These are phyloP conservation scores for Leucoraja ocellata DNA, from an alignment of 2,797 vertebrate genomes.

Conservation along the genomic window DNA sequence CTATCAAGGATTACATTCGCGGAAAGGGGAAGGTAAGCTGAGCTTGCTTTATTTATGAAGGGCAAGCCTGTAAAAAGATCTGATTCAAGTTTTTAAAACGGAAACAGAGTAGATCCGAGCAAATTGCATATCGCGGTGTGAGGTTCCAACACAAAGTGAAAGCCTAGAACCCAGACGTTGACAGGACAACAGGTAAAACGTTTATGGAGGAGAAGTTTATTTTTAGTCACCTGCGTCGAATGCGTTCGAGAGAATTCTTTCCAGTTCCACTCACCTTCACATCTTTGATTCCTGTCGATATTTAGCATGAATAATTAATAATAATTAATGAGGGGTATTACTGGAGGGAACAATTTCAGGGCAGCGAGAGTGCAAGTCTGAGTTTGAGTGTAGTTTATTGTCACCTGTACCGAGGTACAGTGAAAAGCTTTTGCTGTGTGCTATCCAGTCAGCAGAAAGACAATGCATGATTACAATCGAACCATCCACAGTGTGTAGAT, in stretches of 20 bases:
- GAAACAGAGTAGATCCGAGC: background rate
- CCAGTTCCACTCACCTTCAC: no score
- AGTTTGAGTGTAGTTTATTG: no score
- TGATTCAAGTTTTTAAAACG: background rate
- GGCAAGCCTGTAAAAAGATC: background rate
- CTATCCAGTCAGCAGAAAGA: no score
- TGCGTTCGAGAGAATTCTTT: no score
- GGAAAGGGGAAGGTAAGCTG: background rate
- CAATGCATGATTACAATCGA: no score
- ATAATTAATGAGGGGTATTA: background rate
- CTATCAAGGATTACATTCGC: background rate
- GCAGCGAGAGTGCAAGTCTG: background rate
- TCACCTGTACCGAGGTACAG: no score
- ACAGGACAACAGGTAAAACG: background rate
- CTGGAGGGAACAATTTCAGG: background rate
- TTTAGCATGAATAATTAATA: no score
- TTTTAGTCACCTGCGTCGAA: no score
- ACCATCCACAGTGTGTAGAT: no score
- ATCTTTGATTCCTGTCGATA: no score
- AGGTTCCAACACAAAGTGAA: background rate
- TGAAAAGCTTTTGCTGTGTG: no score
- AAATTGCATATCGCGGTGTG: background rate
- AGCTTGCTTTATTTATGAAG: constrained; percentile 1
- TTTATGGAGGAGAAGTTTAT: no score
- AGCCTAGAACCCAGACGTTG: background rate